Conservation (phyloP, 2,888 invertebrate species). For the Rhamnusium bicolor region DNA sequence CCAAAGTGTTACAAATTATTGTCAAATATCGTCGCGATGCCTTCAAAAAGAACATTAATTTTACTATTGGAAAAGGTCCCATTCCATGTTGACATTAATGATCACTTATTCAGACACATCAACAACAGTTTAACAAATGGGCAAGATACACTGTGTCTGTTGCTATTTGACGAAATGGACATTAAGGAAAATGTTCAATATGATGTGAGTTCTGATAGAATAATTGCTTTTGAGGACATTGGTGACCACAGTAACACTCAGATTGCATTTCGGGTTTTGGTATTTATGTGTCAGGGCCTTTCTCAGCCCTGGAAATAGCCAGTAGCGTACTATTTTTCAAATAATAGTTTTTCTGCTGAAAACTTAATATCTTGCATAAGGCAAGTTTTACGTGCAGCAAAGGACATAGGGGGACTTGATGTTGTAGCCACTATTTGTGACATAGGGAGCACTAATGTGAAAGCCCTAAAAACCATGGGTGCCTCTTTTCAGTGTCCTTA, state of each 20-base stretch:
- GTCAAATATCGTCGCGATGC: conserved; percentile 35
- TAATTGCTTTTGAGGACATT: conserved; percentile 46
- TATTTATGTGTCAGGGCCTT: conserved; percentile 44
- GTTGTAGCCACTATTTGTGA: conserved; percentile 48
- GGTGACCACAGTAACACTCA: conserved; percentile 10
- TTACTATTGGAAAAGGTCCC: conserved; percentile 39
- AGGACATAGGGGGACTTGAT: conserved; percentile 35
- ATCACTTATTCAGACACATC: conserved; percentile 42
- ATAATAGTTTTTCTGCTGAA: conserved; percentile 32
- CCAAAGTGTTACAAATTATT: not conserved
- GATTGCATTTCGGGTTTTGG: conserved; percentile 40
- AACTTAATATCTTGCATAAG: conserved; percentile 22
- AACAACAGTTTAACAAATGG: conserved; percentile 27
- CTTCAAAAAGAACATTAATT: conserved; percentile 40
- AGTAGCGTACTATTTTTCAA: conserved; percentile 49
- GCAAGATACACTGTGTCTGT: conserved; percentile 34
- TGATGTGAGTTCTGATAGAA: conserved; percentile 35
- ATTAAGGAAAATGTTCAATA: conserved; percentile 46
- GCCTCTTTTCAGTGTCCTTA: conserved; percentile 4
- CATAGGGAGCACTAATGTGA: conserved; percentile 48
- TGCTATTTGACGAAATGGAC: conserved; percentile 48
- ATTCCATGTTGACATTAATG: conserved; percentile 43
- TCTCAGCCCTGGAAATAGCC: conserved; percentile 48
- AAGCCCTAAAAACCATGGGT: conserved; percentile 32
- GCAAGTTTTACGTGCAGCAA: conserved; percentile 40